Base-by-base conservation (phyloP, 1,140 invertebrate genomes). In the Lepidurus packardi region DNA sequence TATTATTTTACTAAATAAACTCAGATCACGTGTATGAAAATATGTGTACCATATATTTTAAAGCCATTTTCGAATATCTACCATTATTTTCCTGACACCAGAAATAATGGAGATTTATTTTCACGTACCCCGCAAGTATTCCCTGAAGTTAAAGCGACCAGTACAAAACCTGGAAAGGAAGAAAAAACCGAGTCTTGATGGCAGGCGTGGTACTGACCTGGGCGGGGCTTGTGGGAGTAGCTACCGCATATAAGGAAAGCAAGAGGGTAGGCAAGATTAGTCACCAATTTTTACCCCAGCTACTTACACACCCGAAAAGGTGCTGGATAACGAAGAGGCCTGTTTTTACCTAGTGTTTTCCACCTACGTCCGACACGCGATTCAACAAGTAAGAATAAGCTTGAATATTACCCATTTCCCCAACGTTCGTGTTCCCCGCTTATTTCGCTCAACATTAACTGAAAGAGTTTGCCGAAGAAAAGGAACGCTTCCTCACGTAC, bases 201-300 rank as follows among this genome's bases (percentile, higher is more conserved):
- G 53, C 53, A 65, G 53, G 53, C 53, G 53, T 65, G 53, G 53
- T 16, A 65, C 13, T 21, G 53, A 65, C 53, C 53, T 65, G 53
- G 53, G 53, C 53, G 53, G 53, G 21, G 53, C 21, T 65, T 65
- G 53, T 13, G 13, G 21, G 53, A 65, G 21, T n/a, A 65, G 53
- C 53, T 65, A 65, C 7, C 53, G 53, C 53, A 65, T 65, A 65
- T 65, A 65, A 65, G 53, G 53, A 21, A 65, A 16, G 53, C 16
- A 65, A 65, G 13, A n/a, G 53, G 9, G 53, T 65, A 65, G 16
- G 53, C 53, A 7, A 21, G 21, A 65, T 65, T 65, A 65, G 53
- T 65, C n/a, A 65, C 21, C 53, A n/a, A 21, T 65, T 65, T 65
- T 65, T 65, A 65, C n/a, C 53, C 53, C 53, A 13, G 7, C 53